These are phyloP conservation scores for Emys orbicularis DNA, from an alignment of 2,797 vertebrate species.

Conservation along the genomic window DNA sequence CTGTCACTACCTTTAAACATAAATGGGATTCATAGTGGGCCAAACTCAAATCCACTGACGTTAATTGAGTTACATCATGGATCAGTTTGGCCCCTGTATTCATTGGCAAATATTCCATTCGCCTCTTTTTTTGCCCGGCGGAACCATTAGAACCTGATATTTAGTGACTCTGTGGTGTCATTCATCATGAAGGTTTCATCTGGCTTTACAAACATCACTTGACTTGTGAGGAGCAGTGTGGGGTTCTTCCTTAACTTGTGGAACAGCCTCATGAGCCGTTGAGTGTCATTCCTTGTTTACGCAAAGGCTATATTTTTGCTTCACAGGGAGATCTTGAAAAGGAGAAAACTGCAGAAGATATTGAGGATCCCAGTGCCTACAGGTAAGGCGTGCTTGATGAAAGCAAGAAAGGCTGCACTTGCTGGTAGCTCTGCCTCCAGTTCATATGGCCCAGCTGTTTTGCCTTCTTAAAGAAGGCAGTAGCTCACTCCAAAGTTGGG, in stretches of 20 bases:
- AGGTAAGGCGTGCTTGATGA: slow-evolving; percentile 81
- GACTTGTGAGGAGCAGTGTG: neutral
- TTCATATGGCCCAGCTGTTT: neutral
- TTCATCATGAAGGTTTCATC: neutral
- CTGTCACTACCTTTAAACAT: slow-evolving; percentile 50
- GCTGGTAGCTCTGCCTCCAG: neutral
- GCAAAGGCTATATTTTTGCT: slow-evolving; percentile 32
- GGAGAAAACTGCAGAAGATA: slow-evolving; percentile 84
- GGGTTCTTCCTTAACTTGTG: neutral
- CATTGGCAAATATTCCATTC: neutral
- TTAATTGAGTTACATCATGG: slow-evolving; percentile 62
- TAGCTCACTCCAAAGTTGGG: neutral
- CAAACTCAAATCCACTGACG: slow-evolving; percentile 56
- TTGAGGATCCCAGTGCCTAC: slow-evolving; percentile 88
- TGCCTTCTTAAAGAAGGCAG: neutral
- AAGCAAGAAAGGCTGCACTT: neutral
- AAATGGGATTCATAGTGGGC: slow-evolving; percentile 53
- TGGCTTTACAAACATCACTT: neutral
- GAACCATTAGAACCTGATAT: neutral
- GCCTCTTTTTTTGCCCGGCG: neutral
- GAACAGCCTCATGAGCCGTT: neutral
- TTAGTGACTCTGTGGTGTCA: neutral
- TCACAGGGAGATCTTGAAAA: slow-evolving; percentile 84
- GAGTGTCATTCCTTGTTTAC: slow-evolving; percentile 27
- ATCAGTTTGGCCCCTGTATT: slow-evolving; percentile 49